Evolutionary conservation across 2,797 vertebrate genomes (phyloP), one percentile per base, ranked within the genome.

Genomic region (Menidia menidia): DNA sequence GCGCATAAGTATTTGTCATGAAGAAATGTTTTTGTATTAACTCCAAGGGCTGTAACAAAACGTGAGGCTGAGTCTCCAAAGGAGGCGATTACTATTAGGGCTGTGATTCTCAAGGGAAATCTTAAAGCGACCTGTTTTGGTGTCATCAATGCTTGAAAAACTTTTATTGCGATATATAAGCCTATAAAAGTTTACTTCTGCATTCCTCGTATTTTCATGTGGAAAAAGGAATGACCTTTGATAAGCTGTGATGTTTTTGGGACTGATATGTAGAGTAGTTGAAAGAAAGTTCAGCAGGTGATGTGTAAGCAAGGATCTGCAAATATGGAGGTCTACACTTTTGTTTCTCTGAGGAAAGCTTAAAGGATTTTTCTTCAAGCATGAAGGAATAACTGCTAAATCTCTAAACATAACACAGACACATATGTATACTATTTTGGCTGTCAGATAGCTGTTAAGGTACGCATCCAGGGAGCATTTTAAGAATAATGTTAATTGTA

Each of bases 41-140:
- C 73, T 44, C 52, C n/a, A 12, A 63, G 33, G 54, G 56, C 47
- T 45, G 33, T 64, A 16, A 64, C 44, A 43, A 32, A 65, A 80
- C 59, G 60, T 68, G 33, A 51, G 47, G 44, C 53, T 48, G 57
- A 61, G 45, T 71, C 42, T 16, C 1, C 39, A 39, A 47, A 44
- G 52, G 14, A 35, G 11, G 31, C 18, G 31, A 16, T 25, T 30
- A 7, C 9, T 13, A 52, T 5, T 12, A 48, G 41, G 31, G 51
- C 60, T 45, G 30, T 71, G 44, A n/a, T 42, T 44, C 47, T 59
- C 32, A 69, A 25, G 25, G 39, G 18, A 41, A 42, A 67, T 45
- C 31, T 19, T 3, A 16, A 53, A 15, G 13, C 75, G 75, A 78
- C 79, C 69, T 77, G 79, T 43, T 80, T 63, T 42, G 9, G 55